Evolutionary conservation across 2,888 invertebrate species (phyloP), one percentile per base, ranked within the genome.

Genomic region (Ectemnius cavifrons): DNA sequence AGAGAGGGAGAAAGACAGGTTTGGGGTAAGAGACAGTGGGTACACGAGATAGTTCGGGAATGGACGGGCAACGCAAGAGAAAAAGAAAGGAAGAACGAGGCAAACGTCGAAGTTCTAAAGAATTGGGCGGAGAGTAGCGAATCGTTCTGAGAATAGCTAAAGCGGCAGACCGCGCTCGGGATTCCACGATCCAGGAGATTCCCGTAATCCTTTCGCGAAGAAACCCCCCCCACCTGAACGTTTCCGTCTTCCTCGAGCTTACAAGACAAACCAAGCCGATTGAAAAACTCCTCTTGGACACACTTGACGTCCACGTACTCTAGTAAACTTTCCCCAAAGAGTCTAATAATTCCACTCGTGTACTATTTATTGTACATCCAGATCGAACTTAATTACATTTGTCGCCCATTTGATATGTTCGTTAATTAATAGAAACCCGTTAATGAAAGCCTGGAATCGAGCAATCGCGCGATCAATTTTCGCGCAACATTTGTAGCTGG

Each of bases 31-130:
- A 45, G 52, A 23, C 52, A 23, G 37, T 16, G 37, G 63, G 49
- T 20, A 27, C 20, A 27, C 27, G 56, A 18, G 56, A 37, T 37
- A 37, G 37, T 37, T 37, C 2, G 18, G 57, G 23, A 27, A 57
- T 20, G 23, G n/a, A 16, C 13, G 57, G 16, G 37, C 37, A 11
- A 11, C 37, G 37, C 11, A 52, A 52, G 52, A 52, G 16, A 52
- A 16, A 52, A 52, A 52, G 16, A 52, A 14, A 16, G 52, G 16
- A 67, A 45, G 63, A 49, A 2, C 59, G 78, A 73, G 79, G 78
- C 78, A 78, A 77, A 79, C 79, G 78, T 75, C 75, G 73, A 79
- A 82, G 74, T 81, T 75, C 62, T 71, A 72, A 79, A 77, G 75
- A 75, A 80, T 83, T 78, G 77, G 69, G 73, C 37, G 37, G 52